Base-by-base conservation (phyloP, 1,140 invertebrate species). In the Sycobia sp. region DNA sequence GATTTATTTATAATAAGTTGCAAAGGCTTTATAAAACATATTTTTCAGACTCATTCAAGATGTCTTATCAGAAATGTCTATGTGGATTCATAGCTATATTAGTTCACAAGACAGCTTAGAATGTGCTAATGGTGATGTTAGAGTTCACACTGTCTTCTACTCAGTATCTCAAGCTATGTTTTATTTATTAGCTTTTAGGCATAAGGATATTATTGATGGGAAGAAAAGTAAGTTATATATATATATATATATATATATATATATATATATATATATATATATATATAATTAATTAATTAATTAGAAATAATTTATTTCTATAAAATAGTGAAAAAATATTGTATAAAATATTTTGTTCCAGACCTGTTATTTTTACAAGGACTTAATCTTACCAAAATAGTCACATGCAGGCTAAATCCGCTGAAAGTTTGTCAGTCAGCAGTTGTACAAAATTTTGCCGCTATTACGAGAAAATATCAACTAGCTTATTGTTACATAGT, bases 401-500 rank as follows among this genome's bases (percentile, higher is more conserved):
- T 96, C 3, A 91, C 89, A 3, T 90, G 89, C 71, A 83, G 87
- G 57, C 82, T 97, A 62, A 98, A 97, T 83, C 95, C 95, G 2
- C 79, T 98, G 14, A 85, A 88, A 51, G 85, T 89, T 1, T 95
- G 94, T 76, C 84, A 90, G 46, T 85, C 88, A 0, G 84, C 88
- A 16, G 86, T 97, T 20, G 88, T 90, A 0, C 88, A 89, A 68
- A 90, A 90, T 22, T 98, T 98, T 82, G 91, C 94, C 2, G 88
- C 89, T 0, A 86, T 95, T 5, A 89, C 92, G 1, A 86, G 91
- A 68, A 87, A 87, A n/a, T 91, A 96, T 77, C 95, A 97, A 75
- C 82, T 97, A 44, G 93, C 91, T 4, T 97, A 96, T 80, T 97
- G 95, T 80, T 91, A 95, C 76, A 86, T 93, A 1, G 85, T 97